phyloP scores from a whole-genome alignment of 2,888 invertebrate genomes.

The Agapostemon virescens region DNA sequence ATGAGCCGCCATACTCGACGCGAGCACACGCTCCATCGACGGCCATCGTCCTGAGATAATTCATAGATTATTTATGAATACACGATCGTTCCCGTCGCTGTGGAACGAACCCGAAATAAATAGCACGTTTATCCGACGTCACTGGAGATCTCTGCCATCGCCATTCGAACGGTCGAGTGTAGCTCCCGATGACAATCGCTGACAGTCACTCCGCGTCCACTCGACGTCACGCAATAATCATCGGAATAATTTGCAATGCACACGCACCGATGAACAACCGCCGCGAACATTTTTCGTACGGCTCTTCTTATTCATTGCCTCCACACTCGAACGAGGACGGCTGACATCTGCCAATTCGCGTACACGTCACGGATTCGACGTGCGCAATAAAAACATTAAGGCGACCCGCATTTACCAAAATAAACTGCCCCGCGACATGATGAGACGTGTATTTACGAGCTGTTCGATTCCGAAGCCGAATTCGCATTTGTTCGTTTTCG shows the following conservation, averaged over 20 bases:
- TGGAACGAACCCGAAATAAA: slow-evolving; percentile 57
- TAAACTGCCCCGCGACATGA: background rate
- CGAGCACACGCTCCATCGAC: slow-evolving; percentile 22
- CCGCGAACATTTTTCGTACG: slow-evolving; percentile 15
- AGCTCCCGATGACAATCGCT: slow-evolving; percentile 56
- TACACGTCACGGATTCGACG: background rate
- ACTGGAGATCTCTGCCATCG: slow-evolving; percentile 46
- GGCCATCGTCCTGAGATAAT: slow-evolving; percentile 17
- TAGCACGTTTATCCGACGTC: slow-evolving; percentile 53
- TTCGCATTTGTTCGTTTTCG: too few species aligned
- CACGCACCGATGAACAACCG: background rate
- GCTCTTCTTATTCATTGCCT: background rate
- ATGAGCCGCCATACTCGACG: slow-evolving; percentile 42
- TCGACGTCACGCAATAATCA: slow-evolving; percentile 54
- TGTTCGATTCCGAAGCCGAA: background rate
- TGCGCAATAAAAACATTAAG: background rate
- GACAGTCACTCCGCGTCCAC: slow-evolving; percentile 53
- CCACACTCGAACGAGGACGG: slow-evolving; percentile 1
- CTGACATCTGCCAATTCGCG: slow-evolving; percentile 25
- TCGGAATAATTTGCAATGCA: slow-evolving; percentile 39
- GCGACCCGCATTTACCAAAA: background rate
- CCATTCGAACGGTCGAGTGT: slow-evolving; percentile 50
- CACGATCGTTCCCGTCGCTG: slow-evolving; percentile 12
- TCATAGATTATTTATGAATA: slow-evolving; percentile 24
- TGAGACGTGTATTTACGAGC: background rate